These are phyloP conservation scores for Dryadula phaetusa DNA, from an alignment of 2,888 invertebrate species.

Conservation along the genomic window DNA sequence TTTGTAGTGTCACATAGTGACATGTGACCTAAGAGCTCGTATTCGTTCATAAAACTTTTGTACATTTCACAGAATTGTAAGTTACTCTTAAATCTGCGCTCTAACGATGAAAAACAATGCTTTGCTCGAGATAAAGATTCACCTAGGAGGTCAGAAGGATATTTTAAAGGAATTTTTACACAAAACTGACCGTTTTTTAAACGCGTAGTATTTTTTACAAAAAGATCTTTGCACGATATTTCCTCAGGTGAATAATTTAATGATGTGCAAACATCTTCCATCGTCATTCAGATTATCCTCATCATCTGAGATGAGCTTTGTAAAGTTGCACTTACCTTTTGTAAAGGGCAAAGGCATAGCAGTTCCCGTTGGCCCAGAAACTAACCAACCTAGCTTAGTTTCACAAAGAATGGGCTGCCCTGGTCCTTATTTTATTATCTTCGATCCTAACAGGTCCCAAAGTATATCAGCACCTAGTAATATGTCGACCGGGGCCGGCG, in stretches of 20 bases:
- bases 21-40: neutral
- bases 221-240: neutral
- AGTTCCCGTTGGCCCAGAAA: neutral
- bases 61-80: neutral
- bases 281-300: too few species aligned
- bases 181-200: too few species aligned
- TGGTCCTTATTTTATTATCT: neutral
- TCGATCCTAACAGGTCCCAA: neutral
- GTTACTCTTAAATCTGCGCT: too few species aligned
- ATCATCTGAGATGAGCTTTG: too few species aligned
- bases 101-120: too few species aligned
- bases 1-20: neutral
- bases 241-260: neutral
- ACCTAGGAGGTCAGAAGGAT: too few species aligned
- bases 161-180: too few species aligned
- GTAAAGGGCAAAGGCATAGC: neutral
- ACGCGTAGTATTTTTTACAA: neutral
- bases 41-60: neutral
- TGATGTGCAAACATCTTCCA: neutral
- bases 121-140: too few species aligned
- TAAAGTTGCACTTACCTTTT: neutral
- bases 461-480: neutral
- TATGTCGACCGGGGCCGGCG: too few species aligned
- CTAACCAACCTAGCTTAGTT: neutral
- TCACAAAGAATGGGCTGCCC: neutral